phyloP scores from a whole-genome alignment of 1,140 invertebrate genomes.

The Drosophila sturtevanti region DNA sequence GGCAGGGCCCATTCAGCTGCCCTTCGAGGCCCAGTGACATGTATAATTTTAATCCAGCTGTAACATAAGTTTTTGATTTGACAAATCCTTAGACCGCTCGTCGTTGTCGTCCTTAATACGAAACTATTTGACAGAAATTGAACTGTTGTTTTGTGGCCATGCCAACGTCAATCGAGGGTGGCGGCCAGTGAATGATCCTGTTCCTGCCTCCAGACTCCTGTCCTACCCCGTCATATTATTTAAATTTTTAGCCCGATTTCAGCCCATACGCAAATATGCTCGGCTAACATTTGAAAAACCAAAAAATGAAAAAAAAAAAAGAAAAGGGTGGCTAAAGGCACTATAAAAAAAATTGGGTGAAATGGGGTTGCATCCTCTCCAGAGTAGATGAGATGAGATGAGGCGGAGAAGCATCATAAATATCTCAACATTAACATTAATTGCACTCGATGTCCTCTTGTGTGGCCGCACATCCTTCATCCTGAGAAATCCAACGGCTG shows the following conservation, averaged over 20 bases:
- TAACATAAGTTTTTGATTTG: conserved; percentile 82
- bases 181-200: conserved; percentile 5
- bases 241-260: conserved; percentile 5
- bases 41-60: conserved; percentile 81
- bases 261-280: conserved; percentile 20
- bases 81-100: conserved; percentile 61
- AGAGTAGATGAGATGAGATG: not conserved
- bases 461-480: conserved; percentile 73
- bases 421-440: conserved; percentile 82
- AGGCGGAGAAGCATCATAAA: conserved; percentile 61
- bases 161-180: conserved; percentile 56
- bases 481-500: conserved; percentile 77
- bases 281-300: no score
- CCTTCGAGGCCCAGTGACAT: conserved; percentile 59
- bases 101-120: conserved; percentile 40
- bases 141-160: conserved; percentile 66
- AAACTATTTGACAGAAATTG: conserved; percentile 79
- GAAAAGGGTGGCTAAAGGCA: conserved; percentile 40
- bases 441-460: conserved; percentile 82
- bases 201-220: not conserved
- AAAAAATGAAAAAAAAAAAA: conserved; percentile 30
- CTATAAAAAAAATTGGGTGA: conserved; percentile 17
- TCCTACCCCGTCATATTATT: not conserved
- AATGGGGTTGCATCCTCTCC: conserved; percentile 53
- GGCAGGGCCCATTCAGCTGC: conserved; percentile 7